Conservation (phyloP, 1,140 invertebrate species). For the Hyposmocoma kahamanoa region DNA sequence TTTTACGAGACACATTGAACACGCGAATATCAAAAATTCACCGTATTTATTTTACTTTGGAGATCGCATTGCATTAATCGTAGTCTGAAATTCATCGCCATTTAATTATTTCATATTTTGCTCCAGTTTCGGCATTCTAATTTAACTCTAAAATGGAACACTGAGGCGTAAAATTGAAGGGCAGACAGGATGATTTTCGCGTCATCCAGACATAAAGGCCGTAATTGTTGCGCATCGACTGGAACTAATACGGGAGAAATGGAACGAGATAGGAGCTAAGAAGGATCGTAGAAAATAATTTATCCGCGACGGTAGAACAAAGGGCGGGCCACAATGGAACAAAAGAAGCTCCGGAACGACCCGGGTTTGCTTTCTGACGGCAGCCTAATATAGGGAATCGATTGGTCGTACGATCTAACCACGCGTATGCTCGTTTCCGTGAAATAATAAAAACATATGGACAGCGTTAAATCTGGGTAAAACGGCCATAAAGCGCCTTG, state of each 20-base stretch:
- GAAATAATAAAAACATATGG: conserved; percentile 42
- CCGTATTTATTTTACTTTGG: no score
- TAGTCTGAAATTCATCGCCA: not conserved
- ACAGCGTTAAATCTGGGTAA: no score
- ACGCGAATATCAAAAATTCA: no score
- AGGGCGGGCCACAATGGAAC: conserved; percentile 58
- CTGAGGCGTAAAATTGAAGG: conserved; percentile 61
- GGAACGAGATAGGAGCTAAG: conserved; percentile 59
- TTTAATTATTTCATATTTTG: not conserved
- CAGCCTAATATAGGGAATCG: conserved; percentile 55
- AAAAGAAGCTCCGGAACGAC: conserved; percentile 46
- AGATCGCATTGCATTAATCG: no score
- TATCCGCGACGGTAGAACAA: conserved; percentile 52
- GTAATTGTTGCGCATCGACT: conserved; percentile 69
- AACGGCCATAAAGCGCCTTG: no score
- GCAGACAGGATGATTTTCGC: conserved; percentile 60
- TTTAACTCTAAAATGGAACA: conserved; percentile 46
- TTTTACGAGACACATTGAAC: no score
- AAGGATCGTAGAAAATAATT: conserved; percentile 59
- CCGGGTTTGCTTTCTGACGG: conserved; percentile 59
- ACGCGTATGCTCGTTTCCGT: conserved; percentile 42
- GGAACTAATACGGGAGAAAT: conserved; percentile 70
- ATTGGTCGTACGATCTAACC: conserved; percentile 44
- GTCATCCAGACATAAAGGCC: conserved; percentile 65
- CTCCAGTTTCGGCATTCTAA: conserved; percentile 17